Base-by-base conservation (phyloP, 2,113 vertebrate species). In the Haemorhous mexicanus region DNA sequence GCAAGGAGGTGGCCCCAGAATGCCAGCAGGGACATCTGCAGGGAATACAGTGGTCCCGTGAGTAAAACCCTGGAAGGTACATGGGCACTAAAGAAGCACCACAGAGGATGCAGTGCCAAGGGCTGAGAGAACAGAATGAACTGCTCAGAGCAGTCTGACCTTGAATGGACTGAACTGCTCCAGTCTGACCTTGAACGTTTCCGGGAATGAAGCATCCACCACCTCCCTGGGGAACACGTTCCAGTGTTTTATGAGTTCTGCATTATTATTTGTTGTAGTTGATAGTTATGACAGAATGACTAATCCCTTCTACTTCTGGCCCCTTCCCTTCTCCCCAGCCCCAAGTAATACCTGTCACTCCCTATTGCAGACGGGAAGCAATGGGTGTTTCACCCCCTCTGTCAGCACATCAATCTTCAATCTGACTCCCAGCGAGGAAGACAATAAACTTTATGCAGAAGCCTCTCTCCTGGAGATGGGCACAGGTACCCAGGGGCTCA, bases 351-450 rank as follows among this genome's bases (percentile, higher is more conserved):
- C 8, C 47, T 84, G 22, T 33, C 50, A 27, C 18, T 73, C 83
- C 7, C 64, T 21, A 8, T 58, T 74, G 61, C 89, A 98, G 97
- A 96, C 83, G 0, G 17, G 14, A 21, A 95, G 84, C 89, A 83
- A 79, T 18, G 97, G 97, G 8, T 98, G 98, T 69, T 95, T 98
- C 63, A 83, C 93, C 3, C 24, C 75, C 41, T 90, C 94, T 69
- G 92, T 98, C 53, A 89, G 95, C 74, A 97, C 49, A 8, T 85
- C 93, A 4, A 18, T 33, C 68, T 98, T 98, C 87, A 96, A 46
- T 55, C 76, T 97, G 70, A 55, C 73, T 35, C 67, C 55, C 11
- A 76, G 53, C 0, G 47, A 33, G 44, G 95, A 95, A 28, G 66
- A 87, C 3, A 27, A 59, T 22, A 89, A 63, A 50, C 64, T 98